Evolutionary conservation across 2,797 vertebrate species (phyloP).

Genomic region (Cuculus canorus): DNA sequence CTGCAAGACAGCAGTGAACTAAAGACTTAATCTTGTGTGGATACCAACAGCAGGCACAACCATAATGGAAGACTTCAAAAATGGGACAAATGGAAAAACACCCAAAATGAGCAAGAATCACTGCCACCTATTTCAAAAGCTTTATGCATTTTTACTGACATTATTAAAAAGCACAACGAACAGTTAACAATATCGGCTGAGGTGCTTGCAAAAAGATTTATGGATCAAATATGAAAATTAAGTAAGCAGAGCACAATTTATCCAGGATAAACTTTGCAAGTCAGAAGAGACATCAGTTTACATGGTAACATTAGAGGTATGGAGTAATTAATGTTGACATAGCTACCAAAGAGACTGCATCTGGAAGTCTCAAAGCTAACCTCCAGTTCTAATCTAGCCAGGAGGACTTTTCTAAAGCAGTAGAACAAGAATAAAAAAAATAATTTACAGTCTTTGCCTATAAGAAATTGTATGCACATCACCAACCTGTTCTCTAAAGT

Average conservation of each 20-base stretch:
- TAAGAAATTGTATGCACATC: neutral
- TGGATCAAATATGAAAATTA: neutral
- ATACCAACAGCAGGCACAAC: neutral
- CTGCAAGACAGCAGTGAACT: neutral
- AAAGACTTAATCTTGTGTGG: neutral
- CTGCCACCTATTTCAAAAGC: neutral
- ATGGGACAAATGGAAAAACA: neutral
- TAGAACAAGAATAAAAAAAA: neutral
- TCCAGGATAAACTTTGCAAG: neutral
- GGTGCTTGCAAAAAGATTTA: neutral
- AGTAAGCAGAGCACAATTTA: neutral
- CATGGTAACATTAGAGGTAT: neutral
- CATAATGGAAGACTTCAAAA: neutral
- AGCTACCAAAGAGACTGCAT: neutral
- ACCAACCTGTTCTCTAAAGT: neutral
- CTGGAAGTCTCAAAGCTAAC: neutral
- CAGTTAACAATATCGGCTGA: neutral
- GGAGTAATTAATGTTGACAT: conserved; percentile 14
- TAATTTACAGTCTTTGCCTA: neutral
- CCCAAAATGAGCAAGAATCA: neutral
- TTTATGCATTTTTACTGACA: neutral
- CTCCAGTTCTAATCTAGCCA: neutral
- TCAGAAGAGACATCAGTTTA: neutral
- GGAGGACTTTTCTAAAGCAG: neutral
- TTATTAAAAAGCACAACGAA: neutral